phyloP scores from a whole-genome alignment of 2,888 invertebrate species.

The Dolichopus griseipennis region DNA sequence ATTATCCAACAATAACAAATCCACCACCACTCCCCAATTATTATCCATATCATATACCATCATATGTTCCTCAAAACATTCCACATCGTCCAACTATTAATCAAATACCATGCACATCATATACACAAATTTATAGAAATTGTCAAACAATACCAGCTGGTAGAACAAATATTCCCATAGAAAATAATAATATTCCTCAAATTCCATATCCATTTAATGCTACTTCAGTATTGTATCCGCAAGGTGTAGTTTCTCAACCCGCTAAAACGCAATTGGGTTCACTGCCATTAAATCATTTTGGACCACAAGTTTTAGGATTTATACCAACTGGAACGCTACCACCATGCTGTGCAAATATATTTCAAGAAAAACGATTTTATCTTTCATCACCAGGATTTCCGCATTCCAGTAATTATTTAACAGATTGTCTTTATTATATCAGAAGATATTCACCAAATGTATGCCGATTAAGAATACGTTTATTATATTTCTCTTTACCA shows the following conservation, averaged over 20 bases:
- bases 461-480: conserved; percentile 48
- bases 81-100: not conserved
- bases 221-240: not conserved
- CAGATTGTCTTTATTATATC: conserved; percentile 48
- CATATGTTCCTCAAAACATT: not conserved
- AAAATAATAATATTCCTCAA: not conserved
- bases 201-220: not conserved
- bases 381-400: conserved; percentile 53
- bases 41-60: not conserved
- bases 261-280: not conserved
- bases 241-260: not conserved
- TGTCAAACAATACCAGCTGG: not conserved
- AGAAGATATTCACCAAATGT: conserved; percentile 44
- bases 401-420: conserved; percentile 35
- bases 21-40: not conserved
- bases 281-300: not conserved
- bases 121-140: not conserved
- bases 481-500: conserved; percentile 50
- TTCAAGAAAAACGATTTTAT: conserved; percentile 44
- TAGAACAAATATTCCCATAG: not conserved
- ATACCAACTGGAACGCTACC: conserved; percentile 19
- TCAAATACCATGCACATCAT: too few species aligned
- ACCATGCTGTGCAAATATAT: conserved; percentile 42
- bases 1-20: not conserved
- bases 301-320: not conserved